Conservation (phyloP, 2,888 invertebrate genomes). For the Mesochorus sp. region DNA sequence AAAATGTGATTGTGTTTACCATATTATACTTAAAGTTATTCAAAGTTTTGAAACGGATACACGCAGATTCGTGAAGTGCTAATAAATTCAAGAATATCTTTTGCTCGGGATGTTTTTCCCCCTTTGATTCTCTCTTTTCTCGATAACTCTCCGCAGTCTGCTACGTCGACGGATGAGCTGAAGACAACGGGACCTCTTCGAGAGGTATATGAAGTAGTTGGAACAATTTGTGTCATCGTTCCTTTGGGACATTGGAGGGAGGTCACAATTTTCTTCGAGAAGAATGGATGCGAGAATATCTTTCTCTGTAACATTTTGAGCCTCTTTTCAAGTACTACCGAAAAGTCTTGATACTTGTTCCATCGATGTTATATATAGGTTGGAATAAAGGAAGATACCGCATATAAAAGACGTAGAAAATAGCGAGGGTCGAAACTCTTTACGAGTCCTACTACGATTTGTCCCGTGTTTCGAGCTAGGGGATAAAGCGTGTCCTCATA, state of each 20-base stretch:
- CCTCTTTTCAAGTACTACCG: constrained; percentile 13
- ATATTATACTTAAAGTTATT: neutral
- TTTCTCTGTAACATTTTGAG: neutral
- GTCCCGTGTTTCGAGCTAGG: neutral
- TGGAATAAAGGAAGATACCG: neutral
- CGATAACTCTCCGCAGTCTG: constrained; percentile 38
- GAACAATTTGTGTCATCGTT: constrained; percentile 73
- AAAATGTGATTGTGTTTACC: neutral
- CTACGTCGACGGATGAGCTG: constrained; percentile 38
- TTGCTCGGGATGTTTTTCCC: neutral
- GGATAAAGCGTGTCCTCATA: constrained; percentile 8
- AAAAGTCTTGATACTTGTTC: constrained; percentile 8
- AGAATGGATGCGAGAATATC: constrained; percentile 11
- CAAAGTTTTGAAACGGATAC: neutral
- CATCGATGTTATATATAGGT: constrained; percentile 4
- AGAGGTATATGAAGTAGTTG: constrained; percentile 70
- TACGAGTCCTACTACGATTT: constrained; percentile 25
- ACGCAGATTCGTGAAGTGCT: neutral
- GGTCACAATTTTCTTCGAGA: constrained; percentile 36
- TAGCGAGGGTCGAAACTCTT: constrained; percentile 41
- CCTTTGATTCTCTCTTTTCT: neutral
- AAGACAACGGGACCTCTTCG: constrained; percentile 36
- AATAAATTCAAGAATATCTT: constrained; percentile 11
- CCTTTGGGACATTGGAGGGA: constrained; percentile 72
- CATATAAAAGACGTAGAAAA: neutral